Conservation (phyloP, 2,797 vertebrate species). For the Tapera naevia region DNA sequence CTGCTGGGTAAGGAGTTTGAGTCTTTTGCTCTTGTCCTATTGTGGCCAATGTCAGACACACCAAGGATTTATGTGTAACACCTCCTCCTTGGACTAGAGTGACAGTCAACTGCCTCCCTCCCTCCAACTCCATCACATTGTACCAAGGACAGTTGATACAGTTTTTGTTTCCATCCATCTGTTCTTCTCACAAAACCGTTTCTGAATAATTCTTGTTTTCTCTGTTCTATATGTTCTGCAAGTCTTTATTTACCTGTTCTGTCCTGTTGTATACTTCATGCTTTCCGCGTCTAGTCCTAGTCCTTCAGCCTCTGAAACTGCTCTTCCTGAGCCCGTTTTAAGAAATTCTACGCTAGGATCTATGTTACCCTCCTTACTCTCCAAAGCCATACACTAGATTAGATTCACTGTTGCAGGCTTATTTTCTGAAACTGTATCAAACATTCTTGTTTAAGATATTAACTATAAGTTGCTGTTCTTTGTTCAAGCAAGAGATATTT, state of each 20-base stretch:
- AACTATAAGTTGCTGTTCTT: constrained; percentile 24
- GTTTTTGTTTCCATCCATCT: background rate
- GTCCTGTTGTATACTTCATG: background rate
- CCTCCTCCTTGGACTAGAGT: background rate
- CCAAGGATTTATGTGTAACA: background rate
- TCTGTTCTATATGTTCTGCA: background rate
- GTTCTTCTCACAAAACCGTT: background rate
- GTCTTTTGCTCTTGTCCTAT: background rate
- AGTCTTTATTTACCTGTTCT: background rate
- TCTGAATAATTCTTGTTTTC: background rate
- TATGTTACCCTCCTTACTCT: background rate
- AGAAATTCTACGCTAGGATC: background rate
- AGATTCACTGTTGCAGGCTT: constrained; percentile 35
- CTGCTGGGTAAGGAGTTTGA: background rate
- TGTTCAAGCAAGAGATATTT: constrained; percentile 4
- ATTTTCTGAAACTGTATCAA: constrained; percentile 30
- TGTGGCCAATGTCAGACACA: background rate
- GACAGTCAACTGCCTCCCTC: background rate
- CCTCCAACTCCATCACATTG: background rate
- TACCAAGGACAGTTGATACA: background rate
- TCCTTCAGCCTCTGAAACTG: background rate
- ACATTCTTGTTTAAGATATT: constrained; percentile 16
- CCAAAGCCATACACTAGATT: background rate
- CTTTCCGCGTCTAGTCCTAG: background rate
- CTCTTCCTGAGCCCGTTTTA: background rate